A percentile compares a stretch with the other conserved stretches of the same genome.
Conservation (phyloP, 2,113 vertebrate species). For the Brachyhypopomus occidentalis region DNA sequence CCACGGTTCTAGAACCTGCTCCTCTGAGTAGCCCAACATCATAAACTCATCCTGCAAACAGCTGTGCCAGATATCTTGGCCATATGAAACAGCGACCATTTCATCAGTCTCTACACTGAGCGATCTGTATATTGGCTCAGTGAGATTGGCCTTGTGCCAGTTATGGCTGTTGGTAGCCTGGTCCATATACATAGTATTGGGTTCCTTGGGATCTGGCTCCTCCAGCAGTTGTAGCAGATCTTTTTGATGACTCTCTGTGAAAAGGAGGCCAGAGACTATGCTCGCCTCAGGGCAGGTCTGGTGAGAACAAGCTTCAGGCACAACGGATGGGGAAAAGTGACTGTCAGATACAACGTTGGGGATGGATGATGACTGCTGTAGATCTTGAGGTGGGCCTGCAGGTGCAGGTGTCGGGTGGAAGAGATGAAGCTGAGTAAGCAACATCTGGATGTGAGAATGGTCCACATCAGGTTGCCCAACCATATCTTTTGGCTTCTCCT, state of each 20-base stretch:
- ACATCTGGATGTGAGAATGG: conserved; percentile 73
- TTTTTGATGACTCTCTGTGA: conserved; percentile 76
- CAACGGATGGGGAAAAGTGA: neutral
- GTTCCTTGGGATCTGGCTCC: conserved; percentile 62
- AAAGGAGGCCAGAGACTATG: conserved; percentile 78
- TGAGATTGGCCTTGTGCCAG: conserved; percentile 16
- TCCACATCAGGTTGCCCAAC: conserved; percentile 63
- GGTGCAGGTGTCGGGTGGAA: conserved; percentile 54
- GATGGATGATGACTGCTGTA: neutral
- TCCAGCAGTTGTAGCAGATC: conserved; percentile 81
- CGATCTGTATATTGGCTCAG: conserved; percentile 41
- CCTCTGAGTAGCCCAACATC: conserved; percentile 59
- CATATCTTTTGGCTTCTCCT: conserved; percentile 21
- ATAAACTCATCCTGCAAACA: conserved; percentile 66
- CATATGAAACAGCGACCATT: conserved; percentile 68
- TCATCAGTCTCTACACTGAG: conserved; percentile 63
- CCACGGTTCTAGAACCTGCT: conserved; percentile 64
- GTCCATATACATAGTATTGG: neutral
- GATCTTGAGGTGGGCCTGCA: neutral
- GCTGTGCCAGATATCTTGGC: conserved; percentile 58
- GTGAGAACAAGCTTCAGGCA: conserved; percentile 53
- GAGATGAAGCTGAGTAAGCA: conserved; percentile 77
- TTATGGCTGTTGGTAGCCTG: conserved; percentile 2
- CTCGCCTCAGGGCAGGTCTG: neutral
- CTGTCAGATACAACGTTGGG: fast-evolving